phyloP scores from a whole-genome alignment of 2,888 invertebrate species.

The Pheosia gnoma region DNA sequence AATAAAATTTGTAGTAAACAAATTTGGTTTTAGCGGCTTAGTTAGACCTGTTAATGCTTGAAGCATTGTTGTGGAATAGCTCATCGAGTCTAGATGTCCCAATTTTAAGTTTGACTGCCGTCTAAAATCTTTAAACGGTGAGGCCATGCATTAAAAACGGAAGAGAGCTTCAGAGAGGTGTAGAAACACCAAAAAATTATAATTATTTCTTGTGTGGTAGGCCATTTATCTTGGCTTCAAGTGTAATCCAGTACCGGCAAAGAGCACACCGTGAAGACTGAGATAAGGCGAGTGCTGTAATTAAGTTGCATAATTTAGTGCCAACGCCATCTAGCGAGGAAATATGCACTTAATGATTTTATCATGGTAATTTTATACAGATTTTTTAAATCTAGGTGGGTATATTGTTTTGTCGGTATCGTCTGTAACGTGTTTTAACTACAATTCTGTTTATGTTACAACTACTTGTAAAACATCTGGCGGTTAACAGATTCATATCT shows the following conservation, averaged over 20 bases:
- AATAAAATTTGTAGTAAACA: too few relatives aligned
- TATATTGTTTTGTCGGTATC: too few relatives aligned
- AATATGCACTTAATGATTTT: conserved; percentile 2
- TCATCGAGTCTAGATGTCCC: too few relatives aligned
- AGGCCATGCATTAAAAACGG: too few relatives aligned
- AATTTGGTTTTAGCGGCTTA: too few relatives aligned
- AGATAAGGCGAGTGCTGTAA: conserved; percentile 22
- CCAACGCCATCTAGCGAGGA: neutral
- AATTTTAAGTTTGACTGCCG: too few relatives aligned
- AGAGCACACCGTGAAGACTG: conserved; percentile 1
- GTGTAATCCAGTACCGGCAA: neutral
- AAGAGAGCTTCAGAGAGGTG: too few relatives aligned
- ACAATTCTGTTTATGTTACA: neutral
- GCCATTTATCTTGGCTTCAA: neutral
- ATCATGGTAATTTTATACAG: neutral
- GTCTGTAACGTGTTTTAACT: neutral
- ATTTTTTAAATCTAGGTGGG: neutral
- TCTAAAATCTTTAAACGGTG: too few relatives aligned
- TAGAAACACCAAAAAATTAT: too few relatives aligned
- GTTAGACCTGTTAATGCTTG: too few relatives aligned
- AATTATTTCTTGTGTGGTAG: neutral
- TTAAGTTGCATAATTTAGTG: conserved; percentile 22
- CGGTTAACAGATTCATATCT: conserved; percentile 1
- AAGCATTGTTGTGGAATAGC: too few relatives aligned
- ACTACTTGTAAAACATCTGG: conserved; percentile 4